Conservation (phyloP, 2,113 vertebrate genomes). For the Ctenodactylus gundi region DNA sequence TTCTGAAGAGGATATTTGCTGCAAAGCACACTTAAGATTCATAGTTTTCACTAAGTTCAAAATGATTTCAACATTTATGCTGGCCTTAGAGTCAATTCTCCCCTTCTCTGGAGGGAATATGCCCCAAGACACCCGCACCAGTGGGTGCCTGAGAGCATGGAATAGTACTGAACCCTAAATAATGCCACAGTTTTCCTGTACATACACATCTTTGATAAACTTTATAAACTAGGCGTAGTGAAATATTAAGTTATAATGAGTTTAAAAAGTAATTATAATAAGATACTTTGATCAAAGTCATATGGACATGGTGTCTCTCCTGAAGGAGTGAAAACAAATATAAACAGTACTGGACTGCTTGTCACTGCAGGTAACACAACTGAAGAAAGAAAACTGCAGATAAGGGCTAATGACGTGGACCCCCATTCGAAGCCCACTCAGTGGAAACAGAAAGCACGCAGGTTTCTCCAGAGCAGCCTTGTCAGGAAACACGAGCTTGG, state of each 20-base stretch:
- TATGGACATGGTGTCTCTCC: neutral
- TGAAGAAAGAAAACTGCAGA: neutral
- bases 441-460: neutral
- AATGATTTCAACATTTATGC: neutral
- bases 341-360: neutral
- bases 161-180: neutral
- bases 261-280: neutral
- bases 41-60: neutral
- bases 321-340: neutral
- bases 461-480: neutral
- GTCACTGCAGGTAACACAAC: neutral
- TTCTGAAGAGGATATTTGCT: neutral
- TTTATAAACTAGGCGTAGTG: neutral
- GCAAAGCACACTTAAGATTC: neutral
- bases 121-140: neutral
- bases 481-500: fast-evolving
- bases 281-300: neutral
- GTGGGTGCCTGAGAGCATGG: neutral
- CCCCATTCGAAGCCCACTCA: neutral
- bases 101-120: neutral
- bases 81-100: neutral
- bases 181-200: neutral
- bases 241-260: too few relatives aligned
- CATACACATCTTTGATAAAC: neutral
- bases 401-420: neutral